Evolutionary conservation across 1,140 invertebrate species (phyloP).

Genomic region (Nasonia vitripennis): DNA sequence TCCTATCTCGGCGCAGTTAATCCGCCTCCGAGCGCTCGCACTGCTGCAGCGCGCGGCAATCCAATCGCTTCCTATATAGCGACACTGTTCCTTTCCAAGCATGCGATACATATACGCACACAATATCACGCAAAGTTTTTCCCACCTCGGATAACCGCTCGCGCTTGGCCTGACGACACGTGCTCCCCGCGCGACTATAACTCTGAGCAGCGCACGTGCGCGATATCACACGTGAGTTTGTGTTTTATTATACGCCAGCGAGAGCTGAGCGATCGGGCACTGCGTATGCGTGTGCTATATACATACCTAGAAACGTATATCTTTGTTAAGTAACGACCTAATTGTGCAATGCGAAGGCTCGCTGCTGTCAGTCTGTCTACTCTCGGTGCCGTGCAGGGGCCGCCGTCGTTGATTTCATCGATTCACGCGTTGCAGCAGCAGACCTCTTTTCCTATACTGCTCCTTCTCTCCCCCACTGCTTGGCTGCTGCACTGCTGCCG

Average conservation of each 20-base stretch:
- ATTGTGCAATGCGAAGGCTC: constrained; percentile 22
- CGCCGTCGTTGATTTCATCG: constrained; percentile 9
- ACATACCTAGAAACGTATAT: neutral
- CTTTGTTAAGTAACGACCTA: constrained; percentile 25
- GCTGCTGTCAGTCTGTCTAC: neutral
- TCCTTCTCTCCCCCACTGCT: neutral
- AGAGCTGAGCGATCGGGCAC: neutral
- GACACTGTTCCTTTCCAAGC: too few species aligned
- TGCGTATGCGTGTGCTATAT: neutral
- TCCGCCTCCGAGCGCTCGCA: neutral
- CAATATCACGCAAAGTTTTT: neutral
- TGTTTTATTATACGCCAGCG: neutral
- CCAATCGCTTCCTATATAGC: neutral
- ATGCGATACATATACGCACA: neutral
- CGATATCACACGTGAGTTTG: neutral
- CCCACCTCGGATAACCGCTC: neutral
- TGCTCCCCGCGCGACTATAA: neutral
- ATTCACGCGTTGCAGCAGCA: neutral
- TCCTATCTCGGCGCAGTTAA: neutral
- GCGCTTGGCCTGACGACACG: neutral
- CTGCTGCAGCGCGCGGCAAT: neutral
- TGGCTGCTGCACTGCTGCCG: too few species aligned
- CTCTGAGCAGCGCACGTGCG: neutral
- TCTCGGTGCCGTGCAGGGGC: neutral
- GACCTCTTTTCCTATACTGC: neutral